Base-by-base conservation (phyloP, 2,888 invertebrate species). In the Drosophila algonquin region DNA sequence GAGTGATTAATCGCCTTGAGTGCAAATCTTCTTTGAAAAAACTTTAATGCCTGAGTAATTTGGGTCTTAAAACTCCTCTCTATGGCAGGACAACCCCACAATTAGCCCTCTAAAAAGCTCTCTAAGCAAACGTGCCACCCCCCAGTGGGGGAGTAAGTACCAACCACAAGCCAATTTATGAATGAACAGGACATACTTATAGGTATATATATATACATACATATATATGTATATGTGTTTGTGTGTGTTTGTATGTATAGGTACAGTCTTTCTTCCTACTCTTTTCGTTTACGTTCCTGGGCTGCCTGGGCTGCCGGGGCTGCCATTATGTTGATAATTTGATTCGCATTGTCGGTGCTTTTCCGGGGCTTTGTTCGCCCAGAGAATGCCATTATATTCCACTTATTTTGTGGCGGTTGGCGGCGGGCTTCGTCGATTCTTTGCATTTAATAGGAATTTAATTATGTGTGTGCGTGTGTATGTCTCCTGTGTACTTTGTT, bases 291-390 rank as follows among this genome's bases (percentile, higher is more conserved):
- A n/a, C 16, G 12, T 27, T 40, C 46, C 14, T 40, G 14, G 6
- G 14, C 40, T 18, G 48, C 32, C 18, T 18, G 18, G 12, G 59
- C 24, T 24, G 24, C 24, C 24, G 0, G 5, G 9, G 8, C 53
- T 58, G 46, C 46, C 61, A 62, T 75, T 75, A 62, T 65, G 70
- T 75, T 71, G 55, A 67, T 75, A 75, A 75, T 75, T 75, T 67
- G 60, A 75, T 71, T 65, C 56, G 48, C 75, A 64, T 64, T 75
- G 69, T 65, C 48, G 50, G 46, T 44, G 44, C 30, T 51, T 44
- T 45, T 30, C 55, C 40, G 14, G 40, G 21, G 35, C 71, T 52
- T 69, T 61, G 53, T 56, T 44, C 53, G 53, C 47, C 24, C 53
- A 9, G 18, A 27, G 67, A 67, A 63, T 71, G 71, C 52, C 45